phyloP scores from a whole-genome alignment of 1,140 invertebrate species.

The Drosophila quadrilineata region DNA sequence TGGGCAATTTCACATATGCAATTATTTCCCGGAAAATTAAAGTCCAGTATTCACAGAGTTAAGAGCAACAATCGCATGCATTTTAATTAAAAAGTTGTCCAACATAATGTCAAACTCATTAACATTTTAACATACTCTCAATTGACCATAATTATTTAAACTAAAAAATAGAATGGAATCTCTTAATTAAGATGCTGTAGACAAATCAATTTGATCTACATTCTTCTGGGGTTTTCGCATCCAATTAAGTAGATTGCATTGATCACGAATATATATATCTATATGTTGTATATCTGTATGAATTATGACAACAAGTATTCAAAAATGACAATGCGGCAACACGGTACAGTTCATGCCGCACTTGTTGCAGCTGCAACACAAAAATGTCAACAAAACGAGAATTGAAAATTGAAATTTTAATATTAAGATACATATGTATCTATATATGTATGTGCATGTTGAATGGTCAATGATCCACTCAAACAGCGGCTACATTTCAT shows the following conservation, averaged over 20 bases:
- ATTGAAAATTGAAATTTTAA: too few species aligned
- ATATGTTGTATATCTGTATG: too few species aligned
- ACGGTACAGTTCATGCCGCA: conserved; percentile 18
- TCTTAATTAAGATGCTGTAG: neutral
- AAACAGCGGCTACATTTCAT: conserved; percentile 32
- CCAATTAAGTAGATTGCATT: conserved; percentile 42
- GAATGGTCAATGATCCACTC: conserved; percentile 44
- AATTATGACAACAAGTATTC: conserved; percentile 39
- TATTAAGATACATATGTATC: too few species aligned
- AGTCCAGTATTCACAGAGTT: too few species aligned
- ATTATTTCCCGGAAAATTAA: too few species aligned
- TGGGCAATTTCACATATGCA: too few species aligned
- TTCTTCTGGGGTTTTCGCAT: conserved; percentile 8
- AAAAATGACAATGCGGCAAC: conserved; percentile 47
- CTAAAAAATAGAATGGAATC: neutral
- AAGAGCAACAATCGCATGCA: too few species aligned
- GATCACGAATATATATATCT: conserved; percentile 41
- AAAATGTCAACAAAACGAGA: too few species aligned
- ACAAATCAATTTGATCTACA: conserved; percentile 18
- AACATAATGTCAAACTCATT: too few species aligned
- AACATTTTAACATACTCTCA: too few species aligned
- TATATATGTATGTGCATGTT: conserved; percentile 53
- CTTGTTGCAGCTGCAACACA: conserved; percentile 24
- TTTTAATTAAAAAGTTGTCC: too few species aligned
- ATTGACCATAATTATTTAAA: too few species aligned